Evolutionary conservation across 2,113 vertebrate species (phyloP).

Genomic region (Scatophagus argus): DNA sequence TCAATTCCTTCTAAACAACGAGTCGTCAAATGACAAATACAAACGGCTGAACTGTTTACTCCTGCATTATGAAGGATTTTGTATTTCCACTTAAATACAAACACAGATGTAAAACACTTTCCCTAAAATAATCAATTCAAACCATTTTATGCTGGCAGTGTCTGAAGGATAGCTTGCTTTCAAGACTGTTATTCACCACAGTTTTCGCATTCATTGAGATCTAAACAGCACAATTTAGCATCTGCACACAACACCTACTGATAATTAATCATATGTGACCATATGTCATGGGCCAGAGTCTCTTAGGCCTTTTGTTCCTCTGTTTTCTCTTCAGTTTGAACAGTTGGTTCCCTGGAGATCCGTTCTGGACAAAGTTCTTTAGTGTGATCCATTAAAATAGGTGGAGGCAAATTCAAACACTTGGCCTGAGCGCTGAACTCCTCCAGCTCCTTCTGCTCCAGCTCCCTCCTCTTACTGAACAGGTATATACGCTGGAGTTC

Average conservation of each 20-base stretch:
- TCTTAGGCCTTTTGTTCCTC: neutral
- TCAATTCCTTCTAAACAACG: neutral
- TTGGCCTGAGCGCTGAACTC: conserved; percentile 46
- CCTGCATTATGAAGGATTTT: neutral
- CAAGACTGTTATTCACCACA: neutral
- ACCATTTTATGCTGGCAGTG: too few relatives aligned
- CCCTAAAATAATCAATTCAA: too few relatives aligned
- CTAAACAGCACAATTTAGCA: neutral
- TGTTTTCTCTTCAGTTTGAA: neutral
- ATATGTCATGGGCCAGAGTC: neutral
- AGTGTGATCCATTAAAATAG: conserved; percentile 33
- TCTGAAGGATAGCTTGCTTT: neutral
- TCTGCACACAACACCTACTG: neutral
- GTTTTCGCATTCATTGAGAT: neutral
- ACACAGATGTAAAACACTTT: neutral
- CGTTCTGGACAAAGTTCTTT: conserved; percentile 47
- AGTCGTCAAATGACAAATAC: neutral
- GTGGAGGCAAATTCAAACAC: conserved; percentile 43
- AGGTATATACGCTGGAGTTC: conserved; percentile 22
- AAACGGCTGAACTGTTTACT: neutral
- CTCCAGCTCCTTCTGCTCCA: conserved; percentile 28
- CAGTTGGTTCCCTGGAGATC: neutral
- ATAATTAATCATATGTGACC: neutral
- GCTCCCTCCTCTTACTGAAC: conserved; percentile 55
- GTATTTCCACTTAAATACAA: neutral